Percentiles rank a stretch among this genome's conserved stretches.
Evolutionary conservation across 2,888 invertebrate species (phyloP).

Genomic region (Graphium colonna): DNA sequence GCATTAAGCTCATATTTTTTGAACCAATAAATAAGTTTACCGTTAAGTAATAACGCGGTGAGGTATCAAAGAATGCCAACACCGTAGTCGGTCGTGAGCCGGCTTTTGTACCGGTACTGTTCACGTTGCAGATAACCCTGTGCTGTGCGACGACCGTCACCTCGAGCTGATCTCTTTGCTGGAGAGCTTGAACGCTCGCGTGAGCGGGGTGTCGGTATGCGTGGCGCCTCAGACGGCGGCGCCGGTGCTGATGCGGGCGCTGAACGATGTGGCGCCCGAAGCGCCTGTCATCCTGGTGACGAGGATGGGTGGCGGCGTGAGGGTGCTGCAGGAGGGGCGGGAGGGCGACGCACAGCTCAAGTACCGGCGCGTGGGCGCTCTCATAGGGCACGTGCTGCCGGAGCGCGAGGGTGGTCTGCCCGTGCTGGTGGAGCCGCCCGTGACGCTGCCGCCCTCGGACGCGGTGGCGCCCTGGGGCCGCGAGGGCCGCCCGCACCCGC

Average conservation of each 20-base stretch:
- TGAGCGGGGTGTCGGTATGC: conserved; percentile 84
- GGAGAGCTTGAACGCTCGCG: conserved; percentile 85
- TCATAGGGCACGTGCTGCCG: conserved; percentile 60
- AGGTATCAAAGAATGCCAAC: background rate
- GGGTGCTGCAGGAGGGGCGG: conserved; percentile 34
- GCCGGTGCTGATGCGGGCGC: conserved; percentile 55
- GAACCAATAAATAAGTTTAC: conserved; percentile 21
- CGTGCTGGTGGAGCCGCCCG: conserved; percentile 64
- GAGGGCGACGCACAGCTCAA: conserved; percentile 44
- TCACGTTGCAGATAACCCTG: conserved; percentile 87
- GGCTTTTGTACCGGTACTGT: too few relatives aligned
- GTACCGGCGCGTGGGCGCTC: conserved; percentile 59
- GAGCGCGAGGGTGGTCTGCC: conserved; percentile 61
- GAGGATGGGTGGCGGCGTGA: conserved; percentile 42
- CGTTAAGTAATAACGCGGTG: too few relatives aligned
- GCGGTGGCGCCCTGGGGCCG: conserved; percentile 64
- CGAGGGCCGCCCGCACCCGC: conserved; percentile 47
- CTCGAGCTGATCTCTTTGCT: conserved; percentile 85
- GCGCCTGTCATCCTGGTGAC: conserved; percentile 55
- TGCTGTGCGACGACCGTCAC: conserved; percentile 86
- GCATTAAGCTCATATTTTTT: background rate
- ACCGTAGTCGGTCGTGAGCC: background rate
- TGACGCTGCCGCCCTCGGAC: conserved; percentile 59
- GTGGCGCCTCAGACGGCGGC: conserved; percentile 53
- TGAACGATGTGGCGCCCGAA: conserved; percentile 58